Evolutionary conservation across 2,797 vertebrate genomes (phyloP), one percentile per base, ranked within the genome.

Genomic region (Rhodeus uyekii): DNA sequence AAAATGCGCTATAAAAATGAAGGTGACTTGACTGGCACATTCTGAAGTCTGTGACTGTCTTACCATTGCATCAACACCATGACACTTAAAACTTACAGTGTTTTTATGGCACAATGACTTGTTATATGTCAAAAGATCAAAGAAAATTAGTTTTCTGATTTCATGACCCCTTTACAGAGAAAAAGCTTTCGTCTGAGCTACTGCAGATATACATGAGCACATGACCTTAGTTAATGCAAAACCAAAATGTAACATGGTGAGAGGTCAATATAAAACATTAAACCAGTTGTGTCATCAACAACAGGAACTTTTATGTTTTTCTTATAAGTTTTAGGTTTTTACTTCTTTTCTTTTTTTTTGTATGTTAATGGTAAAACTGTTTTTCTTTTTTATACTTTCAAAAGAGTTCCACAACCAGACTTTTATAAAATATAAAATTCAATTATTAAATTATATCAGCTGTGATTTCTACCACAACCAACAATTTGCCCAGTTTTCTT

Each of bases 191-290:
- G 53, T 38, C 16, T 53, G 46, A 65, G 39, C 76, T 79, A 71
- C 78, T 46, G 67, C 53, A 80, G 22, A 71, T 39, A 46, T 46
- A 60, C 24, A 46, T 34, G 27, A 80, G 39, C 27, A 71, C 53
- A 44, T 80, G 34, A 71, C 78, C 39, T 60, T 71, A 44, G 78
- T 71, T 80, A 80, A 71, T 80, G 39, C 71, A 46, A 46, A 80
- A 80, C 67, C 53, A 19, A 9, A 42, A 61, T 76, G n/a, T 55
- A 68, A 36, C 50, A 80, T 34, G 50, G 50, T 12, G 19, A n/a
- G 27, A 61, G 53, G 53, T 46, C 53, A 71, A 46, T 44, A 24
- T 58, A 46, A 80, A 38, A 53, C 75, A 76, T 71, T 48, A 39
- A 13, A 64, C 61, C 12, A 22, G 42, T 22, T 48, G 44, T 78